Percentiles rank a stretch among this genome's conserved stretches.
Evolutionary conservation across 2,888 invertebrate genomes (phyloP).

Genomic region (Andrena praecox): DNA sequence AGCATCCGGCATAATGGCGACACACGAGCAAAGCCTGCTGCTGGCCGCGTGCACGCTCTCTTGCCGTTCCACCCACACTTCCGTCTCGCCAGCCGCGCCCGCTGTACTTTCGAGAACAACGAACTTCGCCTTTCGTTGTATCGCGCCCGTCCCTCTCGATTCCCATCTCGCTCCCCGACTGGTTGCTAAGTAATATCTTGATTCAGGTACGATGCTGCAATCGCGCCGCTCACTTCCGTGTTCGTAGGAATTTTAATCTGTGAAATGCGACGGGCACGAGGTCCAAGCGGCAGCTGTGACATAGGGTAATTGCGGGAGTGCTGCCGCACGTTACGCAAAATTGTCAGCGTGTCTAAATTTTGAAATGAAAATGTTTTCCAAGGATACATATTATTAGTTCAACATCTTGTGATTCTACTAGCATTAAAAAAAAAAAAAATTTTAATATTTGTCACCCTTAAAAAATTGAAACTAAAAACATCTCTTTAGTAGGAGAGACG

Average conservation of each 20-base stretch:
- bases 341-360: too few species aligned
- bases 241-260: conserved; percentile 52
- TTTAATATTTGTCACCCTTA: too few species aligned
- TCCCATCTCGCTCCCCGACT: conserved; percentile 2
- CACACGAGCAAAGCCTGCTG: conserved; percentile 27
- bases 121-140: conserved; percentile 32
- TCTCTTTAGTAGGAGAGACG: too few species aligned
- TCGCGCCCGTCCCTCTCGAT: neutral
- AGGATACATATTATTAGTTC: too few species aligned
- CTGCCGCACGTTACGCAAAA: too few species aligned
- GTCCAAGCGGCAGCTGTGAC: neutral
- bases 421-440: too few species aligned
- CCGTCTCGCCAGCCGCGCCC: conserved; percentile 42
- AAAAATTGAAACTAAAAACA: too few species aligned
- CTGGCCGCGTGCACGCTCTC: conserved; percentile 16
- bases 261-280: conserved; percentile 1
- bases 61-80: conserved; percentile 42
- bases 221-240: conserved; percentile 7
- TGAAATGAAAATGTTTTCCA: too few species aligned
- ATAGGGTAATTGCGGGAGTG: too few species aligned
- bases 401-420: too few species aligned
- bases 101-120: conserved; percentile 59
- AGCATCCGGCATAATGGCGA: conserved; percentile 58
- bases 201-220: conserved; percentile 48
- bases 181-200: conserved; percentile 50